phyloP scores from a whole-genome alignment of 2,888 invertebrate species.

The Branchipolynoe longqiensis region DNA sequence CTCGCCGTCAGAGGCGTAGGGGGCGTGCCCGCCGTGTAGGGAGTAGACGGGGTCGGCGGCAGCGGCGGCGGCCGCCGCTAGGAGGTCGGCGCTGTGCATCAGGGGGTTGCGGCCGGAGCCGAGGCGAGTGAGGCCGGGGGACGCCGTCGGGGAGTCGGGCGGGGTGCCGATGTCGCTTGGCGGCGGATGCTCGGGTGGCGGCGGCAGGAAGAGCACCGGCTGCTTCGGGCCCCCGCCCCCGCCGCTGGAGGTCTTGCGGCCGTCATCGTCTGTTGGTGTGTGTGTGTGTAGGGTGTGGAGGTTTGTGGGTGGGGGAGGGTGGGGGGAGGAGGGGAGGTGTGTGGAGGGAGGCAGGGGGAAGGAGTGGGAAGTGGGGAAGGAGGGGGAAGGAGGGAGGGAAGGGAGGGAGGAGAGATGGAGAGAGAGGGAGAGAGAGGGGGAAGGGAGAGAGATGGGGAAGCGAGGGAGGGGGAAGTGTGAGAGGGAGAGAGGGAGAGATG shows the following conservation, averaged over 20 bases:
- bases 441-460: too few relatives aligned
- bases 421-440: too few relatives aligned
- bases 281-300: too few relatives aligned
- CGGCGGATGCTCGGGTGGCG: constrained; percentile 82
- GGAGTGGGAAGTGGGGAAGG: too few relatives aligned
- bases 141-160: constrained; percentile 56
- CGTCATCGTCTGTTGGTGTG: constrained; percentile 59
- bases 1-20: constrained; percentile 60
- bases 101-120: background rate
- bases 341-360: too few relatives aligned
- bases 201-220: constrained; percentile 80
- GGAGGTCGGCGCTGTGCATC: constrained; percentile 48
- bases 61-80: background rate
- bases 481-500: too few relatives aligned
- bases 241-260: background rate
- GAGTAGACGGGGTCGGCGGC: constrained; percentile 24
- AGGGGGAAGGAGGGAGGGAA: too few relatives aligned
- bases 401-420: too few relatives aligned
- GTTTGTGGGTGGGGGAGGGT: too few relatives aligned
- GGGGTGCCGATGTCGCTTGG: constrained; percentile 71
- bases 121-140: constrained; percentile 9
- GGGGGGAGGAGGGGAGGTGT: too few relatives aligned
- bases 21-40: constrained; percentile 31
- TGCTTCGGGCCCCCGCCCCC: constrained; percentile 72
- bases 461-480: too few relatives aligned